These are phyloP conservation scores for Alcis repandata DNA, from an alignment of 2,888 invertebrate genomes.

Conservation along the genomic window DNA sequence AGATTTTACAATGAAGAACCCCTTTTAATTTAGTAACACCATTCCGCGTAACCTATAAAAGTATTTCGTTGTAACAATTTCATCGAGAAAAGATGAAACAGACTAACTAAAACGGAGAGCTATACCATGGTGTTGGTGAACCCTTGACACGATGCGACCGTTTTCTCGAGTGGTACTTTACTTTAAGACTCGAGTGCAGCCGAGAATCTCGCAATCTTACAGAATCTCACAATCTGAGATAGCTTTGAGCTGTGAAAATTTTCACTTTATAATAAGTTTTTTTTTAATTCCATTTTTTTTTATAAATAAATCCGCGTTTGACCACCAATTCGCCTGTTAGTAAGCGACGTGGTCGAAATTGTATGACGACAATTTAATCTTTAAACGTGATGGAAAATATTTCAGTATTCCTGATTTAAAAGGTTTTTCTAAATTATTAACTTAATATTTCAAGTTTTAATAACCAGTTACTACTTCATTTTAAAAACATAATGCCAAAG, in stretches of 20 bases:
- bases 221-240: too few relatives aligned
- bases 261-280: neutral
- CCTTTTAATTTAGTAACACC: too few relatives aligned
- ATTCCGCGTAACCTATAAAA: too few relatives aligned
- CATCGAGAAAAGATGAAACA: neutral
- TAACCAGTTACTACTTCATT: neutral
- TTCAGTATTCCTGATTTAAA: too few relatives aligned
- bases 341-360: too few relatives aligned
- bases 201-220: neutral
- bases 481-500: neutral
- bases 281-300: too few relatives aligned
- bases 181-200: neutral
- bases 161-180: neutral
- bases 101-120: neutral
- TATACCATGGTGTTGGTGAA: neutral
- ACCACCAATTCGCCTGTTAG: too few relatives aligned
- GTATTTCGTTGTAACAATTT: neutral
- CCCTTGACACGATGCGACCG: conserved; percentile 9
- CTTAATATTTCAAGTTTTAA: neutral
- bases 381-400: too few relatives aligned
- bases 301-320: too few relatives aligned
- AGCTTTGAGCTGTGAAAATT: neutral
- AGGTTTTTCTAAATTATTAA: too few relatives aligned
- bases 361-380: too few relatives aligned
- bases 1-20: too few relatives aligned